phyloP scores from a whole-genome alignment of 2,888 invertebrate genomes.

The Stratiomys singularior region DNA sequence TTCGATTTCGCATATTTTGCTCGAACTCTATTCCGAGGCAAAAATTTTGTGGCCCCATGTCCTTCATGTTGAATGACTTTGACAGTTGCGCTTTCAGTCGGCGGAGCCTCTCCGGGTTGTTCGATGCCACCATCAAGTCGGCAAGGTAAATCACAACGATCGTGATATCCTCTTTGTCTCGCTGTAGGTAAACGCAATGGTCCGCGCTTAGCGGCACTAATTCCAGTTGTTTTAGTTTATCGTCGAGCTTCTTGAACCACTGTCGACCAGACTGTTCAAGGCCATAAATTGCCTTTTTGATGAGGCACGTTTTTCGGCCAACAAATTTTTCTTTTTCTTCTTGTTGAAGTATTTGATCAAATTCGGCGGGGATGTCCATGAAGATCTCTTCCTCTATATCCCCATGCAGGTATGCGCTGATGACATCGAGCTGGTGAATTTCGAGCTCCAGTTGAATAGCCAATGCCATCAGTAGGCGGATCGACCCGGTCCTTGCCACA shows the following conservation, averaged over 20 bases:
- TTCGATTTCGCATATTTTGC: slow-evolving; percentile 43
- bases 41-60: slow-evolving; percentile 32
- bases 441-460: too few relatives aligned
- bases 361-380: too few relatives aligned
- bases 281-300: too few relatives aligned
- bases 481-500: too few relatives aligned
- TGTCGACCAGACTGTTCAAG: too few relatives aligned
- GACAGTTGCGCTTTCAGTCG: neutral
- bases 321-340: too few relatives aligned
- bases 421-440: too few relatives aligned
- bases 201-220: neutral
- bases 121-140: slow-evolving; percentile 10
- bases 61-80: slow-evolving; percentile 11
- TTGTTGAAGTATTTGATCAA: too few relatives aligned
- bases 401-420: too few relatives aligned
- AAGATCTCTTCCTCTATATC: too few relatives aligned
- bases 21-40: slow-evolving; percentile 51
- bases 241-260: neutral
- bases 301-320: too few relatives aligned
- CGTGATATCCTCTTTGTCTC: neutral
- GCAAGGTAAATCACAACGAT: neutral
- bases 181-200: neutral
- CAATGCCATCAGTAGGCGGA: too few relatives aligned
- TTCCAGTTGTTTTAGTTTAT: neutral
- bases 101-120: neutral